Base-by-base conservation (phyloP, 2,888 invertebrate species). In the Theretra japonica region DNA sequence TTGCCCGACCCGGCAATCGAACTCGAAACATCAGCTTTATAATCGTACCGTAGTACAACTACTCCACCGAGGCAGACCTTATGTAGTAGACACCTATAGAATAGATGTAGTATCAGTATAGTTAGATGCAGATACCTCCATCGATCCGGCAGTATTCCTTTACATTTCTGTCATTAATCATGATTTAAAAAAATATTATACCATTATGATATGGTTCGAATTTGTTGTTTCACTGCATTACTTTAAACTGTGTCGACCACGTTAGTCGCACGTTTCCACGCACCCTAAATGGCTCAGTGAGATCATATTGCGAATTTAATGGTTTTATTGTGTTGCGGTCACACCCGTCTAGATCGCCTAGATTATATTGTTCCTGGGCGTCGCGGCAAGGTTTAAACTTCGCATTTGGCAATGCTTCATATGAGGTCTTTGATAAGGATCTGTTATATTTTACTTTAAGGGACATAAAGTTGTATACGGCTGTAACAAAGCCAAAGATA, bases 221-320 rank as follows among this genome's bases (percentile, higher is more conserved):
- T n/a, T 57, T 4, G 5, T n/a, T 60, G 30, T 21, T 60, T 0
- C 30, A 60, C 60, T 33, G n/a, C 4, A 33, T 3, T 19, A 60
- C 33, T n/a, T 4, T 30, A 23, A 48, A 65, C 65, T 65, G 23
- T 65, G 23, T 15, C 48, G 0, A 4, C n/a, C 48, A 15, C 23
- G 65, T 23, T 23, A 21, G 23, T 21, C 11, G 41, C 48, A 65
- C 48, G 65, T 48, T 41, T 23, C 41, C 41, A 65, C 48, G 17
- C 15, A 48, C 65, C 48, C 48, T 65, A 65, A 65, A 65, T 65
- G 65, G 65, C 23, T 48, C 41, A 65, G 6, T 65, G 65, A 65
- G 65, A 65, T 65, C 65, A 65, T 65, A 65, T 65, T 65, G 48
- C 23, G 48, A 48, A 65, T 48, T 65, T 65, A 65, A 65, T 65